A percentile compares a stretch with the other conserved stretches of the same genome.
Conservation (phyloP, 2,113 vertebrate genomes). For the Morone saxatilis region DNA sequence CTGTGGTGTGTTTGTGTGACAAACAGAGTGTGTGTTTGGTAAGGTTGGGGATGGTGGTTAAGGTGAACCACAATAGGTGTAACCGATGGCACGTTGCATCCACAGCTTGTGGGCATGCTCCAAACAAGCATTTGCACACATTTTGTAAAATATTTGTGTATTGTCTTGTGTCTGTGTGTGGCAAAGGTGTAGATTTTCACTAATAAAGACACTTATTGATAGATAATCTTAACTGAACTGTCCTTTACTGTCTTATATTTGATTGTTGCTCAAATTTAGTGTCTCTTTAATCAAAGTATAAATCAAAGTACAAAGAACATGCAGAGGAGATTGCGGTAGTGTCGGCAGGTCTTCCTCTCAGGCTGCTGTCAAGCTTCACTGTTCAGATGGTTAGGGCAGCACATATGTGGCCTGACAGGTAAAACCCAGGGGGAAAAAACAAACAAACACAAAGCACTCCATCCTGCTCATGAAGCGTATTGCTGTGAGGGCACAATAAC, state of each 20-base stretch:
- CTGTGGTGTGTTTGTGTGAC: neutral
- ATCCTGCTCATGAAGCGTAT: neutral
- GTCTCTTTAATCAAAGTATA: neutral
- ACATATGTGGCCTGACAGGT: neutral
- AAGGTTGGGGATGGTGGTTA: slow-evolving; percentile 2
- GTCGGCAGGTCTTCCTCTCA: neutral
- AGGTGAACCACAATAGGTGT: neutral
- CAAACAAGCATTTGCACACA: neutral
- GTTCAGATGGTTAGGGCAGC: neutral
- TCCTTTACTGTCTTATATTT: too few relatives aligned
- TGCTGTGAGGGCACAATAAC: neutral
- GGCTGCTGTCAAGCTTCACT: neutral
- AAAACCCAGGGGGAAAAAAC: neutral
- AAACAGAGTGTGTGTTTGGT: neutral
- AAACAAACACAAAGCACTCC: neutral
- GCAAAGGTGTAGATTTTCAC: too few relatives aligned
- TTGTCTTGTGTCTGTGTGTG: too few relatives aligned
- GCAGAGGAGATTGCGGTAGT: neutral
- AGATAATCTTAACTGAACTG: too few relatives aligned
- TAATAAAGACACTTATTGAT: too few relatives aligned
- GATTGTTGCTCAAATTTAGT: too few relatives aligned
- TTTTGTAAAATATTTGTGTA: too few relatives aligned
- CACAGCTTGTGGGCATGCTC: neutral
- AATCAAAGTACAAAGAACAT: neutral
- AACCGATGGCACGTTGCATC: neutral